phyloP scores from a whole-genome alignment of 2,113 vertebrate species.

The Myxocyprinus asiaticus region DNA sequence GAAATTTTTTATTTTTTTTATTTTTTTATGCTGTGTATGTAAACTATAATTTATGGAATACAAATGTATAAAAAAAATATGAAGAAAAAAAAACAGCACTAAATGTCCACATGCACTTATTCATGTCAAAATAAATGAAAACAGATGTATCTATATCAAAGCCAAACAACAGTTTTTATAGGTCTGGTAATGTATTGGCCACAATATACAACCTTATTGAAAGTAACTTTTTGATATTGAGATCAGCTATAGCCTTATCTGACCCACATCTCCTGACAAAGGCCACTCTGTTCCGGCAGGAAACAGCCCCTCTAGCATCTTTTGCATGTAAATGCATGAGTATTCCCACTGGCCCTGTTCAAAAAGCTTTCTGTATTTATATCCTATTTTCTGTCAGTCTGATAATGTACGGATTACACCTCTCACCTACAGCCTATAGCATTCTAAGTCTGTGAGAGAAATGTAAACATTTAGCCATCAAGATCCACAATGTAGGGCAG shows the following conservation, averaged over 20 bases:
- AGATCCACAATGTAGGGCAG: not conserved
- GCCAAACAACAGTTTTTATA: not conserved
- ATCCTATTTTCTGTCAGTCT: slow-evolving; percentile 20
- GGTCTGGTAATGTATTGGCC: not conserved
- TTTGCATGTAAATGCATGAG: slow-evolving; percentile 42
- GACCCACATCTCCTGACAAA: slow-evolving; percentile 48
- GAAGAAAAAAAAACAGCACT: no score
- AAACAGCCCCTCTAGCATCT: slow-evolving; percentile 28
- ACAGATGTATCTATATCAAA: slow-evolving; percentile 3
- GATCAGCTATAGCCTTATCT: slow-evolving; percentile 32
- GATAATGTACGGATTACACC: slow-evolving; percentile 8
- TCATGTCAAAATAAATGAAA: no score
- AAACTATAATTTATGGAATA: no score
- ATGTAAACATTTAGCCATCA: slow-evolving; percentile 19
- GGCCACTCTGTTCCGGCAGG: slow-evolving; percentile 35
- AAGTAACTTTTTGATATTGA: slow-evolving; percentile 27
- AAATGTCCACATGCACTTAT: no score
- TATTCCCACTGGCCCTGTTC: slow-evolving; percentile 16
- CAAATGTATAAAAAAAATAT: no score
- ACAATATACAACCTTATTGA: not conserved
- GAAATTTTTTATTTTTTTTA: no score
- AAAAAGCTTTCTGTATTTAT: slow-evolving; percentile 11
- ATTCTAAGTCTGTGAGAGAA: not conserved
- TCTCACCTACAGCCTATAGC: not conserved
- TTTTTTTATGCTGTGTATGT: no score